phyloP scores from a whole-genome alignment of 2,113 vertebrate species.

The Setophaga petechia region DNA sequence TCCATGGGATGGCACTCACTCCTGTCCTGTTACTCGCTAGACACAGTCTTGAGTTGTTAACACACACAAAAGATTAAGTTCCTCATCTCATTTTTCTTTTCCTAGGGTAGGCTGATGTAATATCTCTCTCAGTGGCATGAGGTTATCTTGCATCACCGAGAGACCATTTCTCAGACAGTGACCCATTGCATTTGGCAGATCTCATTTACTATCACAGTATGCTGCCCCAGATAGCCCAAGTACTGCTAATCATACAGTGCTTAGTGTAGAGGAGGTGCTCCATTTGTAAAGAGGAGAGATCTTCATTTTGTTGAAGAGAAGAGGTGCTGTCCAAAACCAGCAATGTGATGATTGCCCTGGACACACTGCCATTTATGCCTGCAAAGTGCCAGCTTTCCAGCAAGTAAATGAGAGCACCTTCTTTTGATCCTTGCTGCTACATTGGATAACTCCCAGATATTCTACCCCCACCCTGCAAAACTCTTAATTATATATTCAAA shows the following conservation, averaged over 20 bases:
- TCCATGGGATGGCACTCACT: not conserved
- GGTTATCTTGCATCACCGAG: not conserved
- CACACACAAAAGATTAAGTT: not conserved
- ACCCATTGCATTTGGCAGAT: not conserved
- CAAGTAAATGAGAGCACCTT: not conserved
- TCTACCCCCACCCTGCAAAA: rapidly evolving
- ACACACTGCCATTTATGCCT: not conserved
- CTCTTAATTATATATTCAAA: not conserved
- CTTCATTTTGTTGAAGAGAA: not conserved
- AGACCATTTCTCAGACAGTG: not conserved
- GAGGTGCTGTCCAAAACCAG: not conserved
- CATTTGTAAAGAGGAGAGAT: not conserved
- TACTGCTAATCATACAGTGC: not conserved
- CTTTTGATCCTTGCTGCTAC: not conserved
- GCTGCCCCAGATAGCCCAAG: not conserved
- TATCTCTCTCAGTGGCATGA: not conserved
- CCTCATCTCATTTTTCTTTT: not conserved
- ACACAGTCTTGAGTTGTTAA: not conserved
- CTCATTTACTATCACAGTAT: not conserved
- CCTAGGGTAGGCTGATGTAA: not conserved
- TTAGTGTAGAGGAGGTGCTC: not conserved
- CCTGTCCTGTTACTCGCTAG: not conserved
- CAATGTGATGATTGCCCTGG: not conserved
- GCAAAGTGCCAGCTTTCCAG: not conserved
- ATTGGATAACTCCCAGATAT: not conserved